A percentile compares a stretch with the other conserved stretches of the same genome.
These are phyloP conservation scores for Dinoponera quadriceps DNA, from an alignment of 1,140 invertebrate species.

Conservation along the genomic window DNA sequence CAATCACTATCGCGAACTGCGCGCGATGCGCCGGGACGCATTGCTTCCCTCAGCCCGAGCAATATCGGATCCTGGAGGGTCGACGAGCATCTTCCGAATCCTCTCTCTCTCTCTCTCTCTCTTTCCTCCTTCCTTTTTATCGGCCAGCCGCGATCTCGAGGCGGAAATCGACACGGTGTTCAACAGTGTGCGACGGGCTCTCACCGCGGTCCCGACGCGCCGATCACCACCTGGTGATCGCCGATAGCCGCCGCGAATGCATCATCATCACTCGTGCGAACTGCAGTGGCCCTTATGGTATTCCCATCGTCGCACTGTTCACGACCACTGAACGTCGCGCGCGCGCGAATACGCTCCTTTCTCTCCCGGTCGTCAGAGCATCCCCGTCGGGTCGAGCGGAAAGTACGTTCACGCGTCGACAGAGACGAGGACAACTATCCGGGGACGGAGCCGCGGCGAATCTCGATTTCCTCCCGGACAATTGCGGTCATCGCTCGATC, in stretches of 20 bases:
- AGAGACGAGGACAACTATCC: too few species aligned
- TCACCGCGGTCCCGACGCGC: constrained; percentile 19
- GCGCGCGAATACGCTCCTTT: neutral
- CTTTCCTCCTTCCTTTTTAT: neutral
- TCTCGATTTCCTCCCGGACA: too few species aligned
- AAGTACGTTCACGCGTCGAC: too few species aligned
- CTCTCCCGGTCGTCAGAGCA: too few species aligned
- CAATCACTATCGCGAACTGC: constrained; percentile 37
- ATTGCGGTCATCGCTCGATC: too few species aligned
- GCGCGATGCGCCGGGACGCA: neutral
- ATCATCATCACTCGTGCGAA: constrained; percentile 40
- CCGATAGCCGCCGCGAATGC: constrained; percentile 35
- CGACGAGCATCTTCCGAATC: constrained; percentile 42
- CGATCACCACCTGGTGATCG: constrained; percentile 17
- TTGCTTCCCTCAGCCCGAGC: neutral
- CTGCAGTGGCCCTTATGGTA: neutral
- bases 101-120: too few species aligned
- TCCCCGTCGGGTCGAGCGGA: too few species aligned
- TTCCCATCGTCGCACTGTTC: constrained; percentile 3
- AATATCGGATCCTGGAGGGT: constrained; percentile 15
- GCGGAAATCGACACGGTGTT: constrained; percentile 32
- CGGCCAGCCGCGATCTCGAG: constrained; percentile 30
- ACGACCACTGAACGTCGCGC: neutral
- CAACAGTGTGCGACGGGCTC: neutral
- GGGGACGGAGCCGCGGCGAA: too few species aligned